Conservation (phyloP, 1,140 invertebrate genomes). For the Leptoteleia sp. region DNA sequence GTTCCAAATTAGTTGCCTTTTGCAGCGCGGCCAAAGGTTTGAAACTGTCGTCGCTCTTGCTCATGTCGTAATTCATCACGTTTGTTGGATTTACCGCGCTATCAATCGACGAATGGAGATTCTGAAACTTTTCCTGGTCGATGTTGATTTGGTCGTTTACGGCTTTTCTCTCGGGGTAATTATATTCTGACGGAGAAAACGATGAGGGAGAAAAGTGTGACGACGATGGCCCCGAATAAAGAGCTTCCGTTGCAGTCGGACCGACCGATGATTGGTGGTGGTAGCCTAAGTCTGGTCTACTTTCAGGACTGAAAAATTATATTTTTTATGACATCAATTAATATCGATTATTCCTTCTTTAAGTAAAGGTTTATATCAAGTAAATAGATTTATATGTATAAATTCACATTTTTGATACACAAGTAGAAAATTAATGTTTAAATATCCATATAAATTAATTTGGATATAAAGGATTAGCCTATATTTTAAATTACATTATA, state of each 20-base stretch:
- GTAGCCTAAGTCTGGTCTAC: constrained; percentile 33
- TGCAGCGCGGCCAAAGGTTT: constrained; percentile 2
- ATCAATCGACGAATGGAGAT: constrained; percentile 14
- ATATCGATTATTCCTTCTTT: too few species aligned
- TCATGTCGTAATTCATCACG: constrained; percentile 5
- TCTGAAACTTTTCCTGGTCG: constrained; percentile 17
- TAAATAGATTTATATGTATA: too few species aligned
- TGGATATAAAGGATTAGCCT: too few species aligned
- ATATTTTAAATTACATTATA: too few species aligned
- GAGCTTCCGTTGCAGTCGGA: constrained; percentile 32
- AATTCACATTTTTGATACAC: too few species aligned
- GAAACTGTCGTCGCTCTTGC: constrained; percentile 7
- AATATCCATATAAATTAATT: too few species aligned
- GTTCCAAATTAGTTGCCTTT: not conserved
- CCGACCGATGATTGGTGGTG: constrained; percentile 8
- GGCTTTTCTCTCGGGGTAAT: constrained; percentile 17
- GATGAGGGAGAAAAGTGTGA: constrained; percentile 43
- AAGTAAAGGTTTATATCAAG: too few species aligned
- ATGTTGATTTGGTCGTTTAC: constrained; percentile 4
- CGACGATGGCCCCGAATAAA: constrained; percentile 5
- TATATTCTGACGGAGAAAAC: constrained; percentile 27
- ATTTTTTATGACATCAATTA: too few species aligned
- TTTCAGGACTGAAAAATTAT: constrained; percentile 22
- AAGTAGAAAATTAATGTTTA: too few species aligned
- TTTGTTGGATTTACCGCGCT: constrained; percentile 8